These are phyloP conservation scores for Drosophila borborema DNA, from an alignment of 2,888 invertebrate genomes.

Conservation along the genomic window DNA sequence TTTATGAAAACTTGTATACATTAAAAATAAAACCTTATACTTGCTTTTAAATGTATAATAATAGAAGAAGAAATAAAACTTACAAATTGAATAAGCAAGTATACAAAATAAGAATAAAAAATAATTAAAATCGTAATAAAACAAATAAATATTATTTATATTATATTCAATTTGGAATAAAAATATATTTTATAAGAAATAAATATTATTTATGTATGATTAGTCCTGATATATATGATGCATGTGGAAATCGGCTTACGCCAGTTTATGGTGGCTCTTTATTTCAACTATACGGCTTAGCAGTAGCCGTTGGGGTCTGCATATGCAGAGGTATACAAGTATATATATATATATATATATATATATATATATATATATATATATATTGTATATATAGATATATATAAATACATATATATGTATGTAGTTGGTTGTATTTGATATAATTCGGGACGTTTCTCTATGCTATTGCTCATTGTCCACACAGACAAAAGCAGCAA, in stretches of 20 bases:
- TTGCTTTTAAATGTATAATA: no score
- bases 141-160: no score
- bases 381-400: not conserved
- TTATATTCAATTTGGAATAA: no score
- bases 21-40: no score
- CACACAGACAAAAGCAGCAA: constrained; percentile 55
- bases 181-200: no score
- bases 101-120: no score
- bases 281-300: constrained; percentile 19
- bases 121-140: no score
- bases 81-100: no score
- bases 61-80: no score
- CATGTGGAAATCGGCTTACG: constrained; percentile 21
- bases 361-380: not conserved
- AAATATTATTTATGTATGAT: not conserved
- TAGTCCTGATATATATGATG: not conserved
- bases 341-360: not conserved
- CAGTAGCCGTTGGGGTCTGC: not conserved
- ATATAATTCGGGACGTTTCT: constrained; percentile 33
- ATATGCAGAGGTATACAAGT: not conserved
- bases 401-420: no score
- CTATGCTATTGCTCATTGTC: constrained; percentile 43
- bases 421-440: constrained; percentile 11
- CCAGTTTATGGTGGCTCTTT: constrained; percentile 40
- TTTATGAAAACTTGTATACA: no score